Percentiles rank a stretch among this genome's conserved stretches.
Conservation (phyloP, 1,140 invertebrate genomes). For the Spodoptera frugiperda region DNA sequence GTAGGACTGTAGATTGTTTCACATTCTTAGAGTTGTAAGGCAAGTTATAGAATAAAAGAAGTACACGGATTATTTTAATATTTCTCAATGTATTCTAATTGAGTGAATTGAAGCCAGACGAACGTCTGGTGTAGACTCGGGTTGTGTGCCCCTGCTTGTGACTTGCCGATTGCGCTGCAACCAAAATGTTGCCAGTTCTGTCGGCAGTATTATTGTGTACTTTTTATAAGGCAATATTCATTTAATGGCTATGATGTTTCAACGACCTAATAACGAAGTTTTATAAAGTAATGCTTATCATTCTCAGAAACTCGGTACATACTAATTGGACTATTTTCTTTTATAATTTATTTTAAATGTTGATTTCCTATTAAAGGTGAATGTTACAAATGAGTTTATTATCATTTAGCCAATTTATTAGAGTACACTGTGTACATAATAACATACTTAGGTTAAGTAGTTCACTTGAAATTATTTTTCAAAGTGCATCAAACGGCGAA, state of each 20-base stretch:
- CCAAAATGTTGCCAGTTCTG: slow-evolving; percentile 4
- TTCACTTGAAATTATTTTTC: slow-evolving; percentile 59
- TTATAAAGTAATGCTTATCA: slow-evolving; percentile 31
- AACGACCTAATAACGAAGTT: slow-evolving; percentile 47
- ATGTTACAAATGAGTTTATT: slow-evolving; percentile 70
- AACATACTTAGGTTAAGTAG: slow-evolving; percentile 72
- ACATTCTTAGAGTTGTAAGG: slow-evolving; percentile 72
- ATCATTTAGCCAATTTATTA: slow-evolving; percentile 65
- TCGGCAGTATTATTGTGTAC: slow-evolving; percentile 61
- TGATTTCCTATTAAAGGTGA: slow-evolving; percentile 66
- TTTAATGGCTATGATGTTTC: slow-evolving; percentile 59
- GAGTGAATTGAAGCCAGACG: neutral
- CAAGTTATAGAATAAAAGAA: slow-evolving; percentile 62
- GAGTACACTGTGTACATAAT: slow-evolving; percentile 76
- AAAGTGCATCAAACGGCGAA: slow-evolving; percentile 49
- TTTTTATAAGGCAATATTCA: slow-evolving; percentile 39
- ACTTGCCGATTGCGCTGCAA: neutral
- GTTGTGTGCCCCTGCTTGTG: neutral
- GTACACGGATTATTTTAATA: slow-evolving; percentile 60
- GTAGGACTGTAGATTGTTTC: slow-evolving; percentile 80
- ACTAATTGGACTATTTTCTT: slow-evolving; percentile 48
- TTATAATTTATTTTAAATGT: slow-evolving; percentile 51
- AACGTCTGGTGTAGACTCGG: neutral
- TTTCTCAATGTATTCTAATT: slow-evolving; percentile 41
- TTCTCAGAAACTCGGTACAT: slow-evolving; percentile 37